Evolutionary conservation across 2,113 vertebrate species (phyloP).

Genomic region (Hipposideros armiger): DNA sequence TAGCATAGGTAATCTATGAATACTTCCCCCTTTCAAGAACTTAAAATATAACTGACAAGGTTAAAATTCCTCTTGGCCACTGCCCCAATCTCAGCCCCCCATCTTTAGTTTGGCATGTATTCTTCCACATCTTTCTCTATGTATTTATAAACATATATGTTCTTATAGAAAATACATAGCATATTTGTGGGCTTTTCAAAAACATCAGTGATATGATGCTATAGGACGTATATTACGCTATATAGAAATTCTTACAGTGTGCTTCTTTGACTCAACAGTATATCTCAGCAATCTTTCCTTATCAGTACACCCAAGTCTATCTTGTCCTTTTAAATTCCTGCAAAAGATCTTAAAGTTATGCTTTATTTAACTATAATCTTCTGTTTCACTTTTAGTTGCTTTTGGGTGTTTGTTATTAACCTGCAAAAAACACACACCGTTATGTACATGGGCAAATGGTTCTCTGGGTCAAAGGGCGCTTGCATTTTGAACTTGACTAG

Average conservation of each 20-base stretch:
- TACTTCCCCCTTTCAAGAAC: background rate
- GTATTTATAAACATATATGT: background rate
- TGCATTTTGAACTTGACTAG: background rate
- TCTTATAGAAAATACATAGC: background rate
- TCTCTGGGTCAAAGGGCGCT: background rate
- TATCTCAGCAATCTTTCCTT: background rate
- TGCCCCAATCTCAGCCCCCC: background rate
- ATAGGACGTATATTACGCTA: background rate
- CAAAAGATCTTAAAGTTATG: background rate
- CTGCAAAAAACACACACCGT: background rate
- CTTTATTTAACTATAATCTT: background rate
- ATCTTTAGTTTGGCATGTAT: background rate
- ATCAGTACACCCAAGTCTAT: rapidly evolving
- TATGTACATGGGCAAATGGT: background rate
- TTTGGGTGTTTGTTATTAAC: background rate
- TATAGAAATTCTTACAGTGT: background rate
- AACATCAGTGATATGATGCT: background rate
- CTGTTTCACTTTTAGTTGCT: background rate
- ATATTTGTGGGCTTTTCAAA: background rate
- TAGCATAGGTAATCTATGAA: background rate
- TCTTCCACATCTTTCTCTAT: background rate
- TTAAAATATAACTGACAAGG: background rate
- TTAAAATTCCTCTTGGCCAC: background rate
- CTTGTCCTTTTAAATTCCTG: background rate
- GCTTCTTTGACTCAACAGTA: background rate